A percentile compares a stretch with the other conserved stretches of the same genome.
Evolutionary conservation across 1,140 invertebrate genomes (phyloP).

Genomic region (Manduca sexta): DNA sequence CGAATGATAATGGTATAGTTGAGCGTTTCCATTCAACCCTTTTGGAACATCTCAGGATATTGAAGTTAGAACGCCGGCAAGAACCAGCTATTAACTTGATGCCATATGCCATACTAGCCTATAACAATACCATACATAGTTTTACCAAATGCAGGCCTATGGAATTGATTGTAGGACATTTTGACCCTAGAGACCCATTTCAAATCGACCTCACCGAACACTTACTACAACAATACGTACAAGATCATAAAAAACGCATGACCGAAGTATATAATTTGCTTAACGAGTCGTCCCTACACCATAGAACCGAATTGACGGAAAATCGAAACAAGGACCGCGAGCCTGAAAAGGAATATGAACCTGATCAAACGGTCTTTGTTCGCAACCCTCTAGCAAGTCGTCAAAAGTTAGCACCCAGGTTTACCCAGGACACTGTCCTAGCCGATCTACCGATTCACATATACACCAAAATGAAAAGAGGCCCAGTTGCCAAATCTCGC

Average conservation of each 20-base stretch:
- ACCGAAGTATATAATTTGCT: conserved; percentile 9
- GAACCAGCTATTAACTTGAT: conserved; percentile 13
- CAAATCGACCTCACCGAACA: conserved; percentile 8
- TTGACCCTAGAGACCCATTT: conserved; percentile 11
- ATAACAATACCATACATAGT: conserved; percentile 14
- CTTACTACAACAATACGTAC: conserved; percentile 5
- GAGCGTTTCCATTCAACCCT: conserved; percentile 19
- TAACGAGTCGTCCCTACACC: conserved; percentile 6
- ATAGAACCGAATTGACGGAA: conserved; percentile 5
- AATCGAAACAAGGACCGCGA: conserved; percentile 12
- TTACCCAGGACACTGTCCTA: conserved; percentile 14
- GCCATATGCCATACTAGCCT: conserved; percentile 16
- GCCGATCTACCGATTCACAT: conserved; percentile 19
- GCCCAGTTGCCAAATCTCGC: conserved; percentile 15
- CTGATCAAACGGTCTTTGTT: conserved; percentile 18
- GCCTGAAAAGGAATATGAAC: conserved; percentile 11
- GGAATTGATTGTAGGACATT: conserved; percentile 15
- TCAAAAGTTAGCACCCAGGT: conserved; percentile 14
- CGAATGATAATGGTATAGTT: conserved; percentile 16
- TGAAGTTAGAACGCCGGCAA: conserved; percentile 9
- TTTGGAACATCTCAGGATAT: conserved; percentile 17
- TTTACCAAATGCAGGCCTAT: conserved; percentile 14
- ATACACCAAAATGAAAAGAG: conserved; percentile 15
- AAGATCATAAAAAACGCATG: conserved; percentile 2
- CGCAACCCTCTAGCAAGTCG: conserved; percentile 10